Evolutionary conservation across 2,113 vertebrate species (phyloP), one percentile per base, ranked within the genome.

Genomic region (Chascanopsetta lugubris): DNA sequence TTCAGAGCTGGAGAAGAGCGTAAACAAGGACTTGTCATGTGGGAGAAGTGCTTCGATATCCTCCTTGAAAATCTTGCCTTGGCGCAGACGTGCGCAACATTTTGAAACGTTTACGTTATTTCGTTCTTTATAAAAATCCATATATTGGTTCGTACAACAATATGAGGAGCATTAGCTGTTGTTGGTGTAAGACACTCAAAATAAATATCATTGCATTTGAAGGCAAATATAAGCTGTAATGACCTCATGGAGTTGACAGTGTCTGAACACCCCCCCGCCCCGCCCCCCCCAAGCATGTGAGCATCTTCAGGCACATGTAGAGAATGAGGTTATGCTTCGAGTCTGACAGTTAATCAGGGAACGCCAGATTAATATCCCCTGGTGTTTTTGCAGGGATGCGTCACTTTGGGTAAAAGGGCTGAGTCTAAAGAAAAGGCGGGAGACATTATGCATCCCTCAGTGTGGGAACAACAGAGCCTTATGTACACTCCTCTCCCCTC

Each of bases 381-480:
- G 1, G 55, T 75, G 78, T 72, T 81, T 74, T 54, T 40, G 22
- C 11, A 62, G 50, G 62, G 69, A 76, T 40, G 79, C 21, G 38
- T 71, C 59, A 50, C 48, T 67, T 62, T 59, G 60, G 58, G 69
- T 64, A 48, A 59, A 71, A 59, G 25, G 25, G 42, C 73, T 47
- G 60, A 75, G 61, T 42, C 46, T 56, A 26, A 27, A 32, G 42
- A 58, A 64, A 58, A 61, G 8, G 46, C 8, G 12, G 15, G 56
- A 59, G 54, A 17, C n/a, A n/a, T 61, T 40, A 26, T 72, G 55
- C 27, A 5, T 72, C 54, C 32, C 27, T 54, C 40, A 2, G 27
- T 47, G 68, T 50, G 61, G 63, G 66, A 72, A 71, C 72, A 78
- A 64, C 70, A 62, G 62, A 24, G 36, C 29, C 38, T 25, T 71